Evolutionary conservation across 37 sponge, comb jelly and placozoan species (phyloP), one percentile per base, ranked within the genome.

Genomic region (Corticium candelabrum): DNA sequence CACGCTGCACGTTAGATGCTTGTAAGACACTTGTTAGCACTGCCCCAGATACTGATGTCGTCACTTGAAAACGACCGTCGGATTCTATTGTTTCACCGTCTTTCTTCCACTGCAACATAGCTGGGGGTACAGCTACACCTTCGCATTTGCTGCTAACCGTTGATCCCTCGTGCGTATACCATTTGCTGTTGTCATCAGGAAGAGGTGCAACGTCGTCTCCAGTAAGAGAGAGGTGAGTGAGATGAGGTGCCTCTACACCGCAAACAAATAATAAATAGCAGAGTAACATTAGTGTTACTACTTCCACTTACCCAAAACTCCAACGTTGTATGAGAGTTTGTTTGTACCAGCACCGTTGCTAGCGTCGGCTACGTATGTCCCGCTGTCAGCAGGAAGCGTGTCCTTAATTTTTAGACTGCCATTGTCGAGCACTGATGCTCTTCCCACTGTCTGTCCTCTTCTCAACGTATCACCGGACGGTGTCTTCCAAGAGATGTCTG

Each of bases 271-370:
- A n/a, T n/a, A n/a, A n/a, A n/a, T n/a, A n/a, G n/a, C n/a, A n/a
- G n/a, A n/a, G n/a, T n/a, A n/a, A n/a, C n/a, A n/a, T n/a, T n/a
- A n/a, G n/a, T n/a, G n/a, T n/a, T n/a, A n/a, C n/a, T n/a, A n/a
- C n/a, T n/a, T n/a, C n/a, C n/a, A 21, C 62, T 50, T 50, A 50
- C 62, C 62, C 62, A 50, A 11, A 50, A 50, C 62, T 50, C 62
- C 15, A 50, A 50, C 62, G 11, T 11, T 50, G 15, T 11, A 50
- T 21, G 62, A 50, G 15, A 11, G 62, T 50, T 21, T 50, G 11
- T 11, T 21, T 50, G 15, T 11, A 27, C 62, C 62, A 27, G 62
- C 62, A 11, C 11, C 62, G 62, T 50, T 50, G 11, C 15, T 21
- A 11, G 62, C 62, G 11, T 21, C 21, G 62, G 21, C 62, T 50